Conservation (phyloP, 2,113 vertebrate genomes). For the Notarius lentiginosus region DNA sequence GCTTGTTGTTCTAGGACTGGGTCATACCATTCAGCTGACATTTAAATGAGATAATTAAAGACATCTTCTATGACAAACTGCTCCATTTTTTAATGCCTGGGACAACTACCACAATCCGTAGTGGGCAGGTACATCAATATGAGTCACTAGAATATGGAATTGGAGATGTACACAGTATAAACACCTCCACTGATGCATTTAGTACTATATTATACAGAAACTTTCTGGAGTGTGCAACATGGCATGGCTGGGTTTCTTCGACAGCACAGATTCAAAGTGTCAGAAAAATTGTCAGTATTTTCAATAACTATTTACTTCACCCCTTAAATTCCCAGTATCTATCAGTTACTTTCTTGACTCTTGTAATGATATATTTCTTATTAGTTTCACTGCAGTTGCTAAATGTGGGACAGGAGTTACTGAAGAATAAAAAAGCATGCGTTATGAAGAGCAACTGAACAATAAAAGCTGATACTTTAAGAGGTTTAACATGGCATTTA, state of each 20-base stretch:
- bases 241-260: not conserved
- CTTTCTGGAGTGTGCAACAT: not conserved
- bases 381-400: not conserved
- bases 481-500: not conserved
- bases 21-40: conserved; percentile 60
- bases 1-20: conserved; percentile 59
- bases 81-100: conserved; percentile 65
- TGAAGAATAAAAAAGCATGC: not conserved
- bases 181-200: conserved; percentile 46
- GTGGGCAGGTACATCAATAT: conserved; percentile 63
- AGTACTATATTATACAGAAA: conserved; percentile 23
- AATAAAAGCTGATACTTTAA: not conserved
- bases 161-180: conserved; percentile 36
- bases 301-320: not conserved
- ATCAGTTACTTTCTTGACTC: not conserved
- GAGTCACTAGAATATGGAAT: conserved; percentile 46
- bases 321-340: not conserved
- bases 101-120: conserved; percentile 60
- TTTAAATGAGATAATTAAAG: conserved; percentile 71
- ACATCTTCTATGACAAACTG: conserved; percentile 68
- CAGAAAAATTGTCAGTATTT: not conserved
- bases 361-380: not conserved
- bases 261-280: not conserved
- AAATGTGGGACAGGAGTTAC: not conserved
- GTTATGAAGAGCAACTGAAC: not conserved